These are phyloP conservation scores for Lepidothrix coronata DNA, from an alignment of 2,113 vertebrate genomes.

Conservation along the genomic window DNA sequence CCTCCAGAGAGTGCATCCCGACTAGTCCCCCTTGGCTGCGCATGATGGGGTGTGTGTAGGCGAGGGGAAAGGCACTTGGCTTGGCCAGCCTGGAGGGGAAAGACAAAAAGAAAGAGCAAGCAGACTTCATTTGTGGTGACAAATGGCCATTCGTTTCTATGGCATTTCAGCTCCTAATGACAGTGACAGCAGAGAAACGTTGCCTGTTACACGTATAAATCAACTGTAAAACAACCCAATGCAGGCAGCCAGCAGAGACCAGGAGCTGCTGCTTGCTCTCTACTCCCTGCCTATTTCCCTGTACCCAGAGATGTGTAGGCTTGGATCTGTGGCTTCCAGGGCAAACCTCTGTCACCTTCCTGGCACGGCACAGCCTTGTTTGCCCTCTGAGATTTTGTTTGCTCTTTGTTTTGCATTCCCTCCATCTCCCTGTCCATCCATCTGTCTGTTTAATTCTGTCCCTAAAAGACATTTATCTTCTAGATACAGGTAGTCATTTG, in stretches of 20 bases:
- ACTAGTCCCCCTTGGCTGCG: neutral
- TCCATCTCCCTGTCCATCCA: neutral
- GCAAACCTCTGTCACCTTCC: neutral
- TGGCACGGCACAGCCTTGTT: rapidly evolving
- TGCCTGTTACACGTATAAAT: slow-evolving; percentile 44
- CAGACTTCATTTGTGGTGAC: slow-evolving; percentile 14
- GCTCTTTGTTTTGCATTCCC: neutral
- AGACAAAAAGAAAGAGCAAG: neutral
- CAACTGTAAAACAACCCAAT: slow-evolving; percentile 22
- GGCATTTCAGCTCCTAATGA: slow-evolving; percentile 32
- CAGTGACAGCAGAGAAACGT: slow-evolving; percentile 34
- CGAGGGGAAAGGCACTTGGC: neutral
- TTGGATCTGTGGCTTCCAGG: rapidly evolving
- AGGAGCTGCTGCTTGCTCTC: neutral
- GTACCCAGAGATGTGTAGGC: neutral
- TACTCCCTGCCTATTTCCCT: neutral
- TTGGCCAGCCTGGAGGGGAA: neutral
- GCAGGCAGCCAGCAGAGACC: neutral
- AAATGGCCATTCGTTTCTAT: slow-evolving; percentile 19
- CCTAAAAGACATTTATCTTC: neutral
- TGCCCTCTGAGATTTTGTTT: neutral
- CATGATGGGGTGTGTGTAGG: neutral
- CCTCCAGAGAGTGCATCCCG: neutral
- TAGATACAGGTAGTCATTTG: neutral
- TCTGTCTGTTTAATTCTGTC: neutral